These are phyloP conservation scores for pig (Sus scrofa) DNA, from an alignment of 2,113 vertebrate genomes.

Conservation along the genomic window DNA sequence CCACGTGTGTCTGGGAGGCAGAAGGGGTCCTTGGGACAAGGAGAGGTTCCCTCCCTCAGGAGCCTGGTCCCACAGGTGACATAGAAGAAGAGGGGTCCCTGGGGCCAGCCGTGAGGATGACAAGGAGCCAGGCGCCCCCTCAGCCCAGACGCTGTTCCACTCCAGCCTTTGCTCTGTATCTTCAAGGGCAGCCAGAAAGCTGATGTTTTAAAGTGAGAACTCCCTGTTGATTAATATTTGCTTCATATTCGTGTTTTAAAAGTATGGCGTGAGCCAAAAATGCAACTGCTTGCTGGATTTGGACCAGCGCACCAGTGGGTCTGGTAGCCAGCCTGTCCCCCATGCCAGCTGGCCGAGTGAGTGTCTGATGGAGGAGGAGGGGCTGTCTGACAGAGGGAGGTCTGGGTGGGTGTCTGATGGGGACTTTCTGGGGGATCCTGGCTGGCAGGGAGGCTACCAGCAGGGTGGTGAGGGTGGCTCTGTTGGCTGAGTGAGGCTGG, in stretches of 20 bases:
- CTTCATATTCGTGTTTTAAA: neutral
- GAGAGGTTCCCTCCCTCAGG: neutral
- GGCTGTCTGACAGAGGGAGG: neutral
- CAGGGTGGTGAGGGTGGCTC: neutral
- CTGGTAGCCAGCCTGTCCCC: neutral
- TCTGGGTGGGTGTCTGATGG: too few species aligned
- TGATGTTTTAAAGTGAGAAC: neutral
- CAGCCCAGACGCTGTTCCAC: neutral
- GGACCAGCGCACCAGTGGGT: neutral
- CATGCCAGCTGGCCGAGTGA: too few species aligned
- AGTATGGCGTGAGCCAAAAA: accelerated
- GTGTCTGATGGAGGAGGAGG: neutral
- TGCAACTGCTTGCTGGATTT: neutral
- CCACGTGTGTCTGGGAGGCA: too few species aligned
- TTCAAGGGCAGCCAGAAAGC: neutral
- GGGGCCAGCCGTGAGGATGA: accelerated
- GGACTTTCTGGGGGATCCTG: neutral
- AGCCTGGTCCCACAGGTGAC: neutral
- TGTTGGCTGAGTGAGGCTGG: neutral
- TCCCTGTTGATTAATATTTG: neutral
- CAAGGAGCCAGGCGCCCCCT: neutral
- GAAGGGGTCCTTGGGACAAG: neutral
- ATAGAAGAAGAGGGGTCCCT: neutral
- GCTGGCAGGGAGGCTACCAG: neutral
- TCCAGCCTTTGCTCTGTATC: neutral